Evolutionary conservation across 53 echinoderm and acorn worm species (phyloP), one percentile per base, ranked within the genome.

Genomic region (Echinarachnius parma): DNA sequence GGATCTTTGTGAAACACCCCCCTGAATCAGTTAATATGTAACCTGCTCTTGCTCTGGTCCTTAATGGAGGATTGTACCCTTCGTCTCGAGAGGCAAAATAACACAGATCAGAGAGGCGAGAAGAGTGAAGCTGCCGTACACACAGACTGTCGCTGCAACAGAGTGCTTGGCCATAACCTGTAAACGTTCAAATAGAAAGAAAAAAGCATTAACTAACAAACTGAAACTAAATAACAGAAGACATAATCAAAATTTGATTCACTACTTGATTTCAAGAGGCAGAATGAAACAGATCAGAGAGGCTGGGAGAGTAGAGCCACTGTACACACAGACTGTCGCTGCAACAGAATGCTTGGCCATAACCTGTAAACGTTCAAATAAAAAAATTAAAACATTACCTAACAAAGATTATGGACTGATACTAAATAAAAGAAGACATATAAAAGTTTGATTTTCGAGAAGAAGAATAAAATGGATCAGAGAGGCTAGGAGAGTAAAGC

Each of bases 61-160:
- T n/a, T 64, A 64, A 4, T 64, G 29, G 29, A 66, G 66, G 48
- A n/a, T 66, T 2, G 25, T 26, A 31, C 66, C 66, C 29, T 66
- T 66, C 9, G 66, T 66, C 33, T 66, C 66, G n/a, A 66, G 1
- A 11, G 66, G 66, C 16, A 66, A 48, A 22, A 66, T 29, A 48
- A 66, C 5, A 3, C 28, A 31, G 28, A 47, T 0, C 0, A 66
- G 1, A 14, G n/a, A n/a, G 1, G 66, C 66, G 1, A 66, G 18
- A 27, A 66, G 7, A 5, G 46, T n/a, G 24, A 48, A 66, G 48
- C 5, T 30, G 2, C 66, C 66, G 21, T 66, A 66, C 5, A 47
- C 48, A 66, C 66, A 47, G 2, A 66, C 1, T 1, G 66, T 18
- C 47, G 47, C 47, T 4, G 19, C 8, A 28, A 46, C 29, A 0